phyloP scores from a whole-genome alignment of 1,140 invertebrate genomes.

The Oreohelix idahoensis region DNA sequence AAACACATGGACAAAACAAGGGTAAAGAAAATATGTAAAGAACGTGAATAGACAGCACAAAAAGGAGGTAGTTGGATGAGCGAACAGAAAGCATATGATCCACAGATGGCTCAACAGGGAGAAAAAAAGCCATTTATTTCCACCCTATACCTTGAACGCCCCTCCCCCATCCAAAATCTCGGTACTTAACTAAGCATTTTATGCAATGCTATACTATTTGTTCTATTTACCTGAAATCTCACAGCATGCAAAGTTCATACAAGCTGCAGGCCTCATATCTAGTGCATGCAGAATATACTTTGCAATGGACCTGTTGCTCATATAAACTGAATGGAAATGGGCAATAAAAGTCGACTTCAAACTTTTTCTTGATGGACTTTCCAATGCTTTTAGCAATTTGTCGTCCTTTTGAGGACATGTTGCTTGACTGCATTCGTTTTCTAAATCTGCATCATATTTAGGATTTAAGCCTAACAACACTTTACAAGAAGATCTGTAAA shows the following conservation, averaged over 20 bases:
- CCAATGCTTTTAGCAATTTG: constrained; percentile 52
- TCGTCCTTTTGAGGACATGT: constrained; percentile 55
- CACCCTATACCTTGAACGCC: no score
- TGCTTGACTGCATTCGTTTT: constrained; percentile 2
- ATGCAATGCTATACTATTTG: no score
- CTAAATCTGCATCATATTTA: neutral
- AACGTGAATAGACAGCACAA: no score
- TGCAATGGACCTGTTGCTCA: constrained; percentile 29
- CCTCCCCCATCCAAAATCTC: no score
- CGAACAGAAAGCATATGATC: no score
- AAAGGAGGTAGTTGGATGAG: no score
- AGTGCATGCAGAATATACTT: neutral
- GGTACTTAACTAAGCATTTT: no score
- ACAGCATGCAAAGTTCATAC: neutral
- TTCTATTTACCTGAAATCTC: neutral
- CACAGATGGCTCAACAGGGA: no score
- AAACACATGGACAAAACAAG: no score
- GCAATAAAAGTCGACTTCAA: constrained; percentile 38
- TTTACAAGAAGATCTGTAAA: neutral
- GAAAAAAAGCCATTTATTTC: no score
- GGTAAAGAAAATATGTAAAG: no score
- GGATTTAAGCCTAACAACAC: neutral
- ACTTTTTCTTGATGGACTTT: constrained; percentile 52
- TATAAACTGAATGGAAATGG: constrained; percentile 18
- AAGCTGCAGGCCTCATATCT: neutral